Evolutionary conservation across 2,113 vertebrate genomes (phyloP).

Genomic region (Capra hircus): DNA sequence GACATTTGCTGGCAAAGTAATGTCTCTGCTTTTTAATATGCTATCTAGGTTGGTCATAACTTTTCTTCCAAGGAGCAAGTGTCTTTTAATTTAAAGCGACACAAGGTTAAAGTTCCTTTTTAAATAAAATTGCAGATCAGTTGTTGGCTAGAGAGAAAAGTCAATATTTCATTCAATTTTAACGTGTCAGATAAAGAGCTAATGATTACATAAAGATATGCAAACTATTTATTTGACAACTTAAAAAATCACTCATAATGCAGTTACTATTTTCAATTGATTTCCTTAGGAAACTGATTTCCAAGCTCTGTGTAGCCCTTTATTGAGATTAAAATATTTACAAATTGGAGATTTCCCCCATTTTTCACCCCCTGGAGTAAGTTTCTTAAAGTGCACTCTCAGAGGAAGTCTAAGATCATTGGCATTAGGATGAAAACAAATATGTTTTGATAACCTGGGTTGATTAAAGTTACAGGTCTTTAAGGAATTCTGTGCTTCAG

Average conservation of each 20-base stretch:
- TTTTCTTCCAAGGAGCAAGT: background rate
- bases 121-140: background rate
- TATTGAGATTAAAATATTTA: constrained; percentile 31
- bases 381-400: background rate
- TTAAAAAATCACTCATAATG: background rate
- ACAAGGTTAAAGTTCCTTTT: background rate
- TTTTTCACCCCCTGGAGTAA: background rate
- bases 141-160: constrained; percentile 7
- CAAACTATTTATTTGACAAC: constrained; percentile 22
- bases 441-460: background rate
- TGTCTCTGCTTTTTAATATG: background rate
- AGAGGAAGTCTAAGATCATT: background rate
- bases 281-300: background rate
- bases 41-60: background rate
- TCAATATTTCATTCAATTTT: constrained; percentile 33
- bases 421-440: background rate
- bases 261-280: background rate
- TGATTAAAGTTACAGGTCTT: background rate
- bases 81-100: background rate
- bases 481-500: background rate
- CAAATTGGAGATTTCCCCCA: background rate
- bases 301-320: background rate
- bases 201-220: constrained; percentile 26
- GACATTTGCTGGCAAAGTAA: background rate
- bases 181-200: constrained; percentile 27